Evolutionary conservation across 2,113 vertebrate species (phyloP).

Genomic region (Malurus alboscapulatus): DNA sequence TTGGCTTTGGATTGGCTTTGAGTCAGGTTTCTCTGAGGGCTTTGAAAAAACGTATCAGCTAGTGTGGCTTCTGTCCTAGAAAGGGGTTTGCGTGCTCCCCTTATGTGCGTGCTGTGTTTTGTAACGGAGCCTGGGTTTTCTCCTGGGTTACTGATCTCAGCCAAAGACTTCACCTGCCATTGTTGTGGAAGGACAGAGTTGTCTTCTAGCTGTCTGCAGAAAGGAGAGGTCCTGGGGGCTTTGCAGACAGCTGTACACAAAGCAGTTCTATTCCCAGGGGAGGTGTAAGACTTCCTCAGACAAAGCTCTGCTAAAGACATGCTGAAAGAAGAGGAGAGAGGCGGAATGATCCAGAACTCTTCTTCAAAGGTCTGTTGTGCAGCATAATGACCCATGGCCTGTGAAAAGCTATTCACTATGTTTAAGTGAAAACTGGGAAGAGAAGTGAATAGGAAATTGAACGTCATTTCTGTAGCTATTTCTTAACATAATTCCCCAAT

Average conservation of each 20-base stretch:
- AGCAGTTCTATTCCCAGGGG: neutral
- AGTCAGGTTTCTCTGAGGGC: neutral
- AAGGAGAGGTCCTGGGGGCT: neutral
- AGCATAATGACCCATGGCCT: neutral
- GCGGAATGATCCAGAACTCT: neutral
- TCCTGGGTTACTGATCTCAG: neutral
- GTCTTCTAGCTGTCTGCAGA: neutral
- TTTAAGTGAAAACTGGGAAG: slow-evolving; percentile 6
- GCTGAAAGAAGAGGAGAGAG: neutral
- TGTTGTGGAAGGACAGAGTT: neutral
- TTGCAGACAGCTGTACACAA: neutral
- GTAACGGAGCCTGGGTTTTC: neutral
- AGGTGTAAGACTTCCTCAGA: neutral
- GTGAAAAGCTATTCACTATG: neutral
- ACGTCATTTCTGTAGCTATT: neutral
- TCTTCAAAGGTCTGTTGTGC: neutral
- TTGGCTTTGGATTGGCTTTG: neutral
- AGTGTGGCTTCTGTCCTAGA: neutral
- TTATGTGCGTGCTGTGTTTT: neutral
- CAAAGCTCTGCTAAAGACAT: neutral
- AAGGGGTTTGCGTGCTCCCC: neutral
- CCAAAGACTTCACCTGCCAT: neutral
- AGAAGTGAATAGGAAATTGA: neutral
- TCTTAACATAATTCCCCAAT: neutral
- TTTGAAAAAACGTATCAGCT: neutral